Conservation (phyloP, 1,140 invertebrate genomes). For the Dinothrombium tinctorium region DNA sequence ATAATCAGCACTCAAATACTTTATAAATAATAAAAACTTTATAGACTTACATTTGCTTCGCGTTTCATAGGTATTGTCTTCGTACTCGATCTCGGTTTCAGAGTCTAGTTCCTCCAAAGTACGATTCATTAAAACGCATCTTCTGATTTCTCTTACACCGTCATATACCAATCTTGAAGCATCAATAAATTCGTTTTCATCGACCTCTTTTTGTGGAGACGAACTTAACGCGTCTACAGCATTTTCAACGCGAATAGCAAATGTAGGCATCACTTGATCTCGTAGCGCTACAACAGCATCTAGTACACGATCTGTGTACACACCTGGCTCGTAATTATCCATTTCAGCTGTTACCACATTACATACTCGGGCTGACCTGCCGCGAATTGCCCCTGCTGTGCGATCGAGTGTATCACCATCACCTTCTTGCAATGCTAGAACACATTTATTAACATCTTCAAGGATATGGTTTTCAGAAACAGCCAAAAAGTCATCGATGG, state of each 20-base stretch:
- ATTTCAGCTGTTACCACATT: conserved; percentile 93
- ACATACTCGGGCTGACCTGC: conserved; percentile 69
- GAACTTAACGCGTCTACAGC: conserved; percentile 63
- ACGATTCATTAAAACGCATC: conserved; percentile 88
- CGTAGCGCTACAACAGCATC: conserved; percentile 69
- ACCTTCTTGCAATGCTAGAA: conserved; percentile 73
- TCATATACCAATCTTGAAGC: conserved; percentile 91
- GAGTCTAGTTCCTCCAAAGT: conserved; percentile 21
- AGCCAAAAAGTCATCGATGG: conserved; percentile 93
- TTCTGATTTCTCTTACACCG: conserved; percentile 79
- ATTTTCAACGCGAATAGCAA: conserved; percentile 69
- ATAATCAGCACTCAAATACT: too few species aligned
- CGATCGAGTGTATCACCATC: conserved; percentile 72
- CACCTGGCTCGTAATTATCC: conserved; percentile 88
- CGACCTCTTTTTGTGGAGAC: conserved; percentile 53
- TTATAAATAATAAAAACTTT: too few species aligned
- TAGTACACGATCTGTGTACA: conserved; percentile 78
- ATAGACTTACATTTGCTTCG: conserved; percentile 23
- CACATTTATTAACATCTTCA: conserved; percentile 97
- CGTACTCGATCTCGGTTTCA: conserved; percentile 24
- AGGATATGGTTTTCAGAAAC: conserved; percentile 94
- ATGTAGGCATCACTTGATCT: conserved; percentile 70
- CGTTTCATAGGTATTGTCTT: conserved; percentile 22
- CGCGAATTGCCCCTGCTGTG: conserved; percentile 81
- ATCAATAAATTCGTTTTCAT: conserved; percentile 97